phyloP scores from a whole-genome alignment of 2,797 vertebrate genomes.

The Myiotriccus ornatus region DNA sequence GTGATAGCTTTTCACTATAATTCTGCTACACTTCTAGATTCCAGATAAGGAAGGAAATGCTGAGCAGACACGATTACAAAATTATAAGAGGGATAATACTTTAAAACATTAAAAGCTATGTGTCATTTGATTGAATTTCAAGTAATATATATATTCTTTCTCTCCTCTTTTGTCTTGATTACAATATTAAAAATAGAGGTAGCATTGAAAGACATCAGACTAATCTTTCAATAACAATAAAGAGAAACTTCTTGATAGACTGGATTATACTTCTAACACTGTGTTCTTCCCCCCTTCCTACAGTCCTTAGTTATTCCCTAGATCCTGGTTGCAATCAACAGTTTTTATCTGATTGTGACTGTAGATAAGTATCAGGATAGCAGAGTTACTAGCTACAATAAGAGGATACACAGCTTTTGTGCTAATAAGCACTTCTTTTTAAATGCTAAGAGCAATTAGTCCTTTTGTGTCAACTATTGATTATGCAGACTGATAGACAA shows the following conservation, averaged over 20 bases:
- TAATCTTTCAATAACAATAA: neutral
- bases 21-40: neutral
- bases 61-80: neutral
- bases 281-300: neutral
- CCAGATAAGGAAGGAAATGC: neutral
- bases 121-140: neutral
- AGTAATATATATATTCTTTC: neutral
- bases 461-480: slow-evolving; percentile 64
- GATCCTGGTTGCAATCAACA: neutral
- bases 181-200: neutral
- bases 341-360: slow-evolving; percentile 7
- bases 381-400: slow-evolving; percentile 21
- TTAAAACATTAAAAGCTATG: neutral
- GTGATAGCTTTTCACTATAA: neutral
- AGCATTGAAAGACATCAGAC: neutral
- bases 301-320: neutral
- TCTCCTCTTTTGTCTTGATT: neutral
- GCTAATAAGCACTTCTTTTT: slow-evolving; percentile 57
- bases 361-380: slow-evolving; percentile 25
- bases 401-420: slow-evolving; percentile 54
- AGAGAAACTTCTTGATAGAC: neutral
- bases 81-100: neutral
- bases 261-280: neutral
- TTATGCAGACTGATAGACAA: slow-evolving; percentile 60
- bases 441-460: slow-evolving; percentile 65